Evolutionary conservation across 2,113 vertebrate species (phyloP).

Genomic region (Suricata suricatta): DNA sequence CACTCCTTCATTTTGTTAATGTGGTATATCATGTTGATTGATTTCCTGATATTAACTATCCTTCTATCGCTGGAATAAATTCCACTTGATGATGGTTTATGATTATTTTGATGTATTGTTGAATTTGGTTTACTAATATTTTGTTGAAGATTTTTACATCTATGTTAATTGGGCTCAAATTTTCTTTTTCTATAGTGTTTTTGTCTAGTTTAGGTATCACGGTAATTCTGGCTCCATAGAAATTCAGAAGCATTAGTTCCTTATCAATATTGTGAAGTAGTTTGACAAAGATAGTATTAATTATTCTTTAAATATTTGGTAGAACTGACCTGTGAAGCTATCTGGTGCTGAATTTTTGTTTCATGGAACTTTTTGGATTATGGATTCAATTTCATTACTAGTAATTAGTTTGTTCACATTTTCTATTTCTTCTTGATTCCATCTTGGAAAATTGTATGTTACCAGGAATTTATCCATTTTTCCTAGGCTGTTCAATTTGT

Average conservation of each 20-base stretch:
- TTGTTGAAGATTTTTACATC: background rate
- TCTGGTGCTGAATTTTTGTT: background rate
- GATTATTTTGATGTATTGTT: background rate
- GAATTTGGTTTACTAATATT: background rate
- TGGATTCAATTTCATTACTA: background rate
- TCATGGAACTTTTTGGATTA: background rate
- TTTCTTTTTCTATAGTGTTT: background rate
- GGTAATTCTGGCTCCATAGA: background rate
- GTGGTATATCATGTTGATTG: background rate
- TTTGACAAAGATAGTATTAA: background rate
- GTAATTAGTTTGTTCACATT: background rate
- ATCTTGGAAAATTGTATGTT: background rate
- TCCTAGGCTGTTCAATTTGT: background rate
- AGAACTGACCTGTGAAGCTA: background rate
- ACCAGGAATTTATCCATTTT: background rate
- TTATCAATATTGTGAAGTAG: background rate
- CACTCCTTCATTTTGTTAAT: background rate
- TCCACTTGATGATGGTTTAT: background rate
- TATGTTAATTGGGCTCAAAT: background rate
- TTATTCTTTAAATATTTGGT: background rate
- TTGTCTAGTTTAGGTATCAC: background rate
- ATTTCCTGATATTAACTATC: background rate
- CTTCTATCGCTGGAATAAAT: background rate
- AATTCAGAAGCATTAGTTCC: background rate
- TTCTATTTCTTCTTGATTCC: background rate